These are phyloP conservation scores for Hiodon tergisus DNA, from an alignment of 2,113 vertebrate species.

Conservation along the genomic window DNA sequence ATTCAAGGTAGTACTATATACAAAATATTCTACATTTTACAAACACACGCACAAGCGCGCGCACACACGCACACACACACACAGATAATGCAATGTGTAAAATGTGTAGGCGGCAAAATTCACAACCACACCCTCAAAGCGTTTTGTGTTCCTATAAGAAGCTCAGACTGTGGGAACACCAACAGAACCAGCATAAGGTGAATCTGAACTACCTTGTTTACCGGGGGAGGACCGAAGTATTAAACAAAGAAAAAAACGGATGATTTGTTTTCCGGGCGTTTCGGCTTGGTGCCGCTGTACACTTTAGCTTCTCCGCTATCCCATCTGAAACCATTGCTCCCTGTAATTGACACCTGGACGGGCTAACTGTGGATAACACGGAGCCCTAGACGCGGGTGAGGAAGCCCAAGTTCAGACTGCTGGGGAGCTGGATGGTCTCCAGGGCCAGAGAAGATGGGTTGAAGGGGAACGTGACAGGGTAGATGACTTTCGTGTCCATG, in stretches of 20 bases:
- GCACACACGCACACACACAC: too few species aligned
- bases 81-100: too few species aligned
- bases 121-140: too few species aligned
- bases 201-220: too few species aligned
- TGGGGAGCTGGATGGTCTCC: conserved; percentile 90
- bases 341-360: neutral
- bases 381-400: conserved; percentile 71
- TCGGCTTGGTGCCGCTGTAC: neutral
- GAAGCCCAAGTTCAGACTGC: conserved; percentile 84
- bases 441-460: conserved; percentile 83
- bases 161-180: too few species aligned
- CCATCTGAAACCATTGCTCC: neutral
- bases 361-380: neutral
- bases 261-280: neutral
- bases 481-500: conserved; percentile 90
- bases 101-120: too few species aligned
- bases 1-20: conserved; percentile 48
- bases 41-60: too few species aligned
- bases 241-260: neutral
- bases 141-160: too few species aligned
- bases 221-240: too few species aligned
- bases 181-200: too few species aligned
- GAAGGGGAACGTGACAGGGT: conserved; percentile 81
- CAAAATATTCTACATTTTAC: neutral
- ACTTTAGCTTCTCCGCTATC: neutral